Evolutionary conservation across 2,888 invertebrate genomes (phyloP), one percentile per base, ranked within the genome.

Genomic region (Blera fallax): DNA sequence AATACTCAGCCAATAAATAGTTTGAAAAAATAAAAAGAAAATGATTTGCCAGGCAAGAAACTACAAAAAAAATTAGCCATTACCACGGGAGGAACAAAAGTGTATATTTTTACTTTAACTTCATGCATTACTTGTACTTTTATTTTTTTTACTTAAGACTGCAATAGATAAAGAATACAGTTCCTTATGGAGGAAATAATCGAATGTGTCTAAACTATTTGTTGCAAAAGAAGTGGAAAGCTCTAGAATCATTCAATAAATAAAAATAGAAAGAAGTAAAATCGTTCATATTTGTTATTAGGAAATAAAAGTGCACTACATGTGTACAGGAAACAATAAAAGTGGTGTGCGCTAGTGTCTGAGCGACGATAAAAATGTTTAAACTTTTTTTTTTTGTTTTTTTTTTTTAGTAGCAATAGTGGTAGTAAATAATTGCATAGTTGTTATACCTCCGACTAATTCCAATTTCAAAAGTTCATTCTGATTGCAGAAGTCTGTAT

Each of bases 401-500:
- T 80, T 77, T 87, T 87, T 70, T 85, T 58, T 87, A 79, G 77
- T 81, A 67, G 72, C 76, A 83, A 50, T 45, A 78, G 45, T 83
- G 87, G 76, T 87, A 87, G 64, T 87, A 87, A 52, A 50, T 74
- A 88, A 69, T 78, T 60, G 72, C 78, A 78, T 72, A 79, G 65
- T 65, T 84, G 65, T 65, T 84, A 88, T 92, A 91, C 92, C 91
- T 92, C 88, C 88, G 88, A 89, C 89, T 89, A 91, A 90, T 89
- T 89, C 89, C 91, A 90, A 90, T 89, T 89, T 90, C 89, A 92
- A 89, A 88, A 92, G 88, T 89, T 90, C 91, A 89, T 92, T 90
- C 89, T 91, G 92, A 90, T 92, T 92, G 92, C 92, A 92, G 91
- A 90, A 92, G 90, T 92, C 92, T 88, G 89, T 90, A 87, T 89